Conservation (phyloP, 2,888 invertebrate genomes). For the Nephrotoma guestfalica region DNA sequence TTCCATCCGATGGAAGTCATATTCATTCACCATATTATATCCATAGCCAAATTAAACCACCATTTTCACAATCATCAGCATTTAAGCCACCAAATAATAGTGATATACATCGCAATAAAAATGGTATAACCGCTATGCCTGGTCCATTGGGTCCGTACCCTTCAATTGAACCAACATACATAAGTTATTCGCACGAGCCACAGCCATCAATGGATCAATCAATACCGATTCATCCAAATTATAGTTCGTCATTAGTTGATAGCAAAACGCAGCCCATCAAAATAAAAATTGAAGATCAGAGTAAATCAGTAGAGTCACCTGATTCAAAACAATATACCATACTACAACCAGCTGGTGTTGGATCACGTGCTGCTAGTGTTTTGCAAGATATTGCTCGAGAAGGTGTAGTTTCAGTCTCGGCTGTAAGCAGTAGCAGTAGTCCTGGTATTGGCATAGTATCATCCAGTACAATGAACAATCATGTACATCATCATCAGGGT, state of each 20-base stretch:
- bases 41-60: slow-evolving; percentile 27
- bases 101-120: slow-evolving; percentile 29
- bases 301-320: slow-evolving; percentile 24
- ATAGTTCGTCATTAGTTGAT: slow-evolving; percentile 5
- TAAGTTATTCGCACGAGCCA: slow-evolving; percentile 45
- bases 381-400: slow-evolving; percentile 62
- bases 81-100: slow-evolving; percentile 58
- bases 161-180: slow-evolving; percentile 58
- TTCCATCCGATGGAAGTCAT: not conserved
- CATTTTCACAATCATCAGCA: slow-evolving; percentile 64
- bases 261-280: not conserved
- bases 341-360: slow-evolving; percentile 66
- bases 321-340: slow-evolving; percentile 73
- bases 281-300: not conserved
- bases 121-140: slow-evolving; percentile 31
- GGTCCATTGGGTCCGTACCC: slow-evolving; percentile 41
- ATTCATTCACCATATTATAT: not conserved
- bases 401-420: slow-evolving; percentile 45
- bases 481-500: slow-evolving; percentile 30
- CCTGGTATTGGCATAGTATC: slow-evolving; percentile 35
- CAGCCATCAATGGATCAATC: slow-evolving; percentile 9
- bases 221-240: slow-evolving; percentile 7
- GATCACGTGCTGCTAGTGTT: slow-evolving; percentile 67
- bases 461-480: slow-evolving; percentile 23
- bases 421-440: slow-evolving; percentile 32